phyloP scores from a whole-genome alignment of 1,140 invertebrate genomes.

The Drosophila kepulauana region DNA sequence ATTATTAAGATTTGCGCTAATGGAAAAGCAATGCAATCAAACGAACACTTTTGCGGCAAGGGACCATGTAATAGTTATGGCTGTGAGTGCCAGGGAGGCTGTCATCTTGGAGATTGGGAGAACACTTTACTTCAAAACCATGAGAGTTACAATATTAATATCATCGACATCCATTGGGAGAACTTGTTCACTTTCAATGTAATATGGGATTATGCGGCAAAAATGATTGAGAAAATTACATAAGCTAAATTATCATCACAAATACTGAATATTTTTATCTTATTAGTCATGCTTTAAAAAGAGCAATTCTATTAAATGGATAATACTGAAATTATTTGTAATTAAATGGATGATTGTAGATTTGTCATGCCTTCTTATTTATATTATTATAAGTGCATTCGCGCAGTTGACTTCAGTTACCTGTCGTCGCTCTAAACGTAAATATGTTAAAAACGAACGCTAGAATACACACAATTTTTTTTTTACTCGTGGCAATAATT shows the following conservation, averaged over 20 bases:
- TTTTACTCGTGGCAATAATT: slow-evolving; percentile 72
- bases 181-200: too few relatives aligned
- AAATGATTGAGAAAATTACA: too few relatives aligned
- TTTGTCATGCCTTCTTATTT: not conserved
- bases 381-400: not conserved
- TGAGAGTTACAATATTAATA: not conserved
- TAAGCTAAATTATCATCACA: too few relatives aligned
- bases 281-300: too few relatives aligned
- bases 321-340: not conserved
- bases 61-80: not conserved
- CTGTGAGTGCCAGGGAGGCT: not conserved
- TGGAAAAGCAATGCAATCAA: not conserved
- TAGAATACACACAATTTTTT: slow-evolving; percentile 41
- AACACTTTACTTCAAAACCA: not conserved
- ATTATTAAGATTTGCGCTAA: not conserved
- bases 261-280: too few relatives aligned
- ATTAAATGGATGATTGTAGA: not conserved
- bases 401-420: slow-evolving; percentile 38
- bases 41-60: not conserved
- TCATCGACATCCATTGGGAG: too few relatives aligned
- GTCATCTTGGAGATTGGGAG: not conserved
- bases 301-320: too few relatives aligned
- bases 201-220: too few relatives aligned
- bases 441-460: slow-evolving; percentile 56
- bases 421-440: slow-evolving; percentile 39